These are phyloP conservation scores for Athrips mouffetella DNA, from an alignment of 2,888 invertebrate genomes.

Conservation along the genomic window DNA sequence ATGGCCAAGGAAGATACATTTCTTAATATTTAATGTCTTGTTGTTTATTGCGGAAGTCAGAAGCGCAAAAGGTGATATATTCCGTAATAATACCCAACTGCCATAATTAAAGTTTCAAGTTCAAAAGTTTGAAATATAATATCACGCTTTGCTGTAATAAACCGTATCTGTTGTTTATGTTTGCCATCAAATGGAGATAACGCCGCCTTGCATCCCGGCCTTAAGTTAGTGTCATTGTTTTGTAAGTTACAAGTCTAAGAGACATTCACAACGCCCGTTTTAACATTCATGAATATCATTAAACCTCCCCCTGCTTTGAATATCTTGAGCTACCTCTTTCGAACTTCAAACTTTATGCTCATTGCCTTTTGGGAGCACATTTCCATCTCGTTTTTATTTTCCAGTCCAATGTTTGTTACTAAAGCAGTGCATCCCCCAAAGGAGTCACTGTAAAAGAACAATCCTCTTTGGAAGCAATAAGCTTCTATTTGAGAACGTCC, in stretches of 20 bases:
- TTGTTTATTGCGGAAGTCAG: not conserved
- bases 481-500: conserved; percentile 57
- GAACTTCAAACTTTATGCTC: conserved; percentile 49
- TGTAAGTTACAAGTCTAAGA: conserved; percentile 70
- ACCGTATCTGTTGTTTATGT: conserved; percentile 64
- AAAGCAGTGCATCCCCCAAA: conserved; percentile 32
- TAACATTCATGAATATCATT: conserved; percentile 74
- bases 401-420: conserved; percentile 7
- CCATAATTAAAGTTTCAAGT: conserved; percentile 49
- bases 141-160: conserved; percentile 53
- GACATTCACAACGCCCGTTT: conserved; percentile 67
- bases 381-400: conserved; percentile 24
- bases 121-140: conserved; percentile 58
- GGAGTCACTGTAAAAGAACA: conserved; percentile 50
- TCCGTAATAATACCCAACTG: conserved; percentile 40
- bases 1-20: no score
- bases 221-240: conserved; percentile 75
- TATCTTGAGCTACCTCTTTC: conserved; percentile 48
- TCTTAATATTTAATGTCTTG: no score
- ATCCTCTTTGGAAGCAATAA: conserved; percentile 56
- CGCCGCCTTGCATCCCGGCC: conserved; percentile 63
- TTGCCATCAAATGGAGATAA: conserved; percentile 67
- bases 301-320: conserved; percentile 66
- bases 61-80: conserved; percentile 36
- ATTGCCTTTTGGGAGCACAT: conserved; percentile 54